Conservation (phyloP, 2,797 vertebrate species). For the Xenentodon cancila region DNA sequence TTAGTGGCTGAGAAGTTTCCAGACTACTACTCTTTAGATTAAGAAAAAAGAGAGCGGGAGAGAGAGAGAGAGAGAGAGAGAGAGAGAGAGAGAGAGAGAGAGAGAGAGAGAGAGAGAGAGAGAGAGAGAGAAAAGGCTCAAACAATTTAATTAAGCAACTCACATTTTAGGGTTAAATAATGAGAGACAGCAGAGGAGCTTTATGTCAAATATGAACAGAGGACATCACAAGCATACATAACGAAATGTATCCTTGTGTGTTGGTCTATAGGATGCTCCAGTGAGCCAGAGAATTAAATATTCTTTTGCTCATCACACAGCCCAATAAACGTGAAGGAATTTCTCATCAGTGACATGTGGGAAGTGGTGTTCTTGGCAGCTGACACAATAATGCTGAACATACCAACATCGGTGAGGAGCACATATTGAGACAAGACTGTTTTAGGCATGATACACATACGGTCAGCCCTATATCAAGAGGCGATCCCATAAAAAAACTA, state of each 20-base stretch:
- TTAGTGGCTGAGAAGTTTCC: conserved; percentile 27
- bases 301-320: not conserved
- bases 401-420: not conserved
- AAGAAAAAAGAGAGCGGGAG: not conserved
- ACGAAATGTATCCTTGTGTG: not conserved
- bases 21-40: not conserved
- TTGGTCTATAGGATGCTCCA: conserved; percentile 12
- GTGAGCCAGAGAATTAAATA: conserved; percentile 32
- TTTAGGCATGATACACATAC: not conserved
- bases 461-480: too few species aligned
- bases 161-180: not conserved
- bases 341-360: conserved; percentile 9
- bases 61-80: conserved; percentile 5
- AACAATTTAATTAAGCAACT: not conserved
- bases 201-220: conserved; percentile 1
- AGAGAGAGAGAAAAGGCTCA: not conserved
- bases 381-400: not conserved
- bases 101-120: conserved; percentile 11
- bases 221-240: not conserved
- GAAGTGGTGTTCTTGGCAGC: not conserved
- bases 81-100: not conserved
- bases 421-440: not conserved
- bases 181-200: not conserved
- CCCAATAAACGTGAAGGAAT: conserved; percentile 4
- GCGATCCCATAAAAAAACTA: too few species aligned